Conservation (phyloP, 2,888 invertebrate species). For the Aquatica leii region DNA sequence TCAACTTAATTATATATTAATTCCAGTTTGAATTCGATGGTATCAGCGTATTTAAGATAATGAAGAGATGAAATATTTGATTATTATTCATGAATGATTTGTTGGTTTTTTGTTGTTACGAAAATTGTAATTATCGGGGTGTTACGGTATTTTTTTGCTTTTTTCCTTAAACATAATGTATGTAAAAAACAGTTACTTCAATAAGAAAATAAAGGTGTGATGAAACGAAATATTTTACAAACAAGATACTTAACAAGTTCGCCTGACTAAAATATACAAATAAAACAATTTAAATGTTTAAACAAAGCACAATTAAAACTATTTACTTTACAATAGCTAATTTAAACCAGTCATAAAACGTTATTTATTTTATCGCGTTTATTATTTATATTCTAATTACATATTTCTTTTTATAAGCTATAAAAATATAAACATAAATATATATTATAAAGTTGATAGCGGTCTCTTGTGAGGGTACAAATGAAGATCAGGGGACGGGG, state of each 20-base stretch:
- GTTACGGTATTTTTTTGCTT: not conserved
- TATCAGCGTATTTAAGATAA: slow-evolving; percentile 11
- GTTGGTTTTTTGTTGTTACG: not conserved
- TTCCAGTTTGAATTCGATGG: slow-evolving; percentile 1
- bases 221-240: slow-evolving; percentile 20
- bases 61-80: slow-evolving; percentile 11
- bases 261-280: slow-evolving; percentile 29
- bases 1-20: slow-evolving; percentile 12
- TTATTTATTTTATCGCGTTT: slow-evolving; percentile 52
- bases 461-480: slow-evolving; percentile 49
- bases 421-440: slow-evolving; percentile 53
- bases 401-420: slow-evolving; percentile 52
- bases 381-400: slow-evolving; percentile 56
- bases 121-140: slow-evolving; percentile 9
- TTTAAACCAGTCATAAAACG: slow-evolving; percentile 47
- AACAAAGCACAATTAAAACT: slow-evolving; percentile 39
- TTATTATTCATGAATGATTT: slow-evolving; percentile 14
- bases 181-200: slow-evolving; percentile 4
- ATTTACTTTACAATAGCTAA: slow-evolving; percentile 46
- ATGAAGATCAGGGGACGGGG: slow-evolving; percentile 43
- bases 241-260: slow-evolving; percentile 26
- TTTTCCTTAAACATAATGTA: slow-evolving; percentile 1
- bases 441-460: slow-evolving; percentile 51
- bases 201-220: slow-evolving; percentile 9
- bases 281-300: slow-evolving; percentile 34